These are phyloP conservation scores for Drosophila barbarae DNA, from an alignment of 2,888 invertebrate species.

Conservation along the genomic window DNA sequence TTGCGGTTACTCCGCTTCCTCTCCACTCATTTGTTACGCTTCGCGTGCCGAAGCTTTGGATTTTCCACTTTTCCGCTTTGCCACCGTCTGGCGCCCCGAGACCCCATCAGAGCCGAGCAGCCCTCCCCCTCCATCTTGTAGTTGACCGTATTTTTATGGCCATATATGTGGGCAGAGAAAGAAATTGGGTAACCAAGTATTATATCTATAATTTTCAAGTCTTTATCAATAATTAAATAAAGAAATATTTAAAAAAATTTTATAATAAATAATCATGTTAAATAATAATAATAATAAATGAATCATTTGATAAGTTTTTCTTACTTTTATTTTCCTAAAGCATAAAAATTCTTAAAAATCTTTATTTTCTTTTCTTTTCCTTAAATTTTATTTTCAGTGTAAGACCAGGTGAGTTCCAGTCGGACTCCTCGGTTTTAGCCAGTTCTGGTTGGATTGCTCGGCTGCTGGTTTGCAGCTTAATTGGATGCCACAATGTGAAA, in stretches of 20 bases:
- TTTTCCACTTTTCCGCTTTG: constrained; percentile 5
- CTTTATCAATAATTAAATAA: too few relatives aligned
- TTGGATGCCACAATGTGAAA: constrained; percentile 80
- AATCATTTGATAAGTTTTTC: too few relatives aligned
- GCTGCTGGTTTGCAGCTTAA: constrained; percentile 74
- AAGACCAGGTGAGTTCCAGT: constrained; percentile 28
- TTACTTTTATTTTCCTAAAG: too few relatives aligned
- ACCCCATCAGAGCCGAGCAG: background rate
- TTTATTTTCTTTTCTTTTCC: too few relatives aligned
- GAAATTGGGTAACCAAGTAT: background rate
- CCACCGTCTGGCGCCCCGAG: background rate
- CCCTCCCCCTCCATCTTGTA: constrained; percentile 13
- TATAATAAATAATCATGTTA: too few relatives aligned
- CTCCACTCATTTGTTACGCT: constrained; percentile 51
- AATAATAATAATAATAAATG: too few relatives aligned
- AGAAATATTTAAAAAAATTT: background rate
- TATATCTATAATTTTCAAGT: too few relatives aligned
- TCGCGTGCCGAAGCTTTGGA: constrained; percentile 20
- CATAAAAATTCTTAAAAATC: background rate
- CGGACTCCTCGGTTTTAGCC: constrained; percentile 25
- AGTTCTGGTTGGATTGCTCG: constrained; percentile 36
- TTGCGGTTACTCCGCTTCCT: constrained; percentile 57
- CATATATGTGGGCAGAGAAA: constrained; percentile 20
- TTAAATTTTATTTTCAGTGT: background rate
- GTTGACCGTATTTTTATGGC: constrained; percentile 46